phyloP scores from a whole-genome alignment of 2,113 vertebrate species.

The Pomatostomus ruficeps region DNA sequence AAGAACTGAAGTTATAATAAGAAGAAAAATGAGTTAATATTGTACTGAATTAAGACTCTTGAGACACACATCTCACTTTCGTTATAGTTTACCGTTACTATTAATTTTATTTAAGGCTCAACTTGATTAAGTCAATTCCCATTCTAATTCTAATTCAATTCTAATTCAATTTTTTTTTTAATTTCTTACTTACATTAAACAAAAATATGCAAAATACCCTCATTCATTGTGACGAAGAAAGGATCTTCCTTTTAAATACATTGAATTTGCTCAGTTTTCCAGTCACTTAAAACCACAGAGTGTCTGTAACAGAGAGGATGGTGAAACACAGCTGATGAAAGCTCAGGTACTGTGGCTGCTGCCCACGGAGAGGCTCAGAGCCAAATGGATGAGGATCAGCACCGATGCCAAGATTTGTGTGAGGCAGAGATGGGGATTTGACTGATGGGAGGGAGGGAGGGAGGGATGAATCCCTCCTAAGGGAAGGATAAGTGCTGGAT shows the following conservation, averaged over 20 bases:
- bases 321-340: neutral
- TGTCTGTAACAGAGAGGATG: neutral
- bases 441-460: neutral
- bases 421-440: neutral
- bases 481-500: neutral
- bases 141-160: neutral
- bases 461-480: neutral
- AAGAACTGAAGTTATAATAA: neutral
- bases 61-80: neutral
- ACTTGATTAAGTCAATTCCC: neutral
- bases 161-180: neutral
- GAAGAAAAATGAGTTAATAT: neutral
- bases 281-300: neutral
- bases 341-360: neutral
- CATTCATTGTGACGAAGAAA: neutral
- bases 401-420: neutral
- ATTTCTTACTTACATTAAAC: neutral
- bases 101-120: slow-evolving; percentile 30
- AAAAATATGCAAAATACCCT: neutral
- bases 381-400: neutral
- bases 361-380: neutral
- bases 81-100: neutral
- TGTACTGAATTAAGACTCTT: neutral
- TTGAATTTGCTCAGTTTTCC: neutral
- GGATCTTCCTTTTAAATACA: neutral